phyloP scores from a whole-genome alignment of 2,113 vertebrate species.

The Mola mola region DNA sequence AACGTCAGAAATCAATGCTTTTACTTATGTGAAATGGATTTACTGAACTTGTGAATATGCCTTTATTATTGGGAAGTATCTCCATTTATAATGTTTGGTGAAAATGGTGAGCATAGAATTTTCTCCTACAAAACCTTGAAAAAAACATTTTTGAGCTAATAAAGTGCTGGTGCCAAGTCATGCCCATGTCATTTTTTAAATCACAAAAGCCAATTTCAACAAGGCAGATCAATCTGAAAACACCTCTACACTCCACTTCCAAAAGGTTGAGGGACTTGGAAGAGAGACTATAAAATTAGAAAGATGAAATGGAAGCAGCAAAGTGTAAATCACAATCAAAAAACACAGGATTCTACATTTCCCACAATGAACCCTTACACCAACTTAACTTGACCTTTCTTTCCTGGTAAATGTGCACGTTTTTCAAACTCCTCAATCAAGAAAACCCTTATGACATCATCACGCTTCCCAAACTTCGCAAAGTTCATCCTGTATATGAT shows the following conservation, averaged over 20 bases:
- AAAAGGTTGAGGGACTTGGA: neutral
- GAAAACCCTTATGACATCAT: neutral
- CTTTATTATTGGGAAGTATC: neutral
- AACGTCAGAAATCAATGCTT: neutral
- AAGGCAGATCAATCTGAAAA: no score
- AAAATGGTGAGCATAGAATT: neutral
- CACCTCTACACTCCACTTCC: neutral
- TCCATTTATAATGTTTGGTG: neutral
- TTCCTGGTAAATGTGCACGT: neutral
- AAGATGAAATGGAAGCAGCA: no score
- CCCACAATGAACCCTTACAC: neutral
- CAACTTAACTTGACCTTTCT: no score
- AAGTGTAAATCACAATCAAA: neutral
- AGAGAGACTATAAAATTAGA: neutral
- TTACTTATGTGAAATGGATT: conserved; percentile 11
- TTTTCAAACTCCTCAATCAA: neutral
- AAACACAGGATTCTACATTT: neutral
- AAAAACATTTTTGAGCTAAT: no score
- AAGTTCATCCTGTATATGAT: neutral
- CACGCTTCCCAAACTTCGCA: neutral
- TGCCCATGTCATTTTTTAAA: no score
- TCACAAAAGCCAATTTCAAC: no score
- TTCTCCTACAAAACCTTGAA: neutral
- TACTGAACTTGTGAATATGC: conserved; percentile 4
- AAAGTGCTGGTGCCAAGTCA: no score